Evolutionary conservation across 30 jellyfish, hydroid and myxozoan genomes (phyloP).

Genomic region (Aurelia sp.): DNA sequence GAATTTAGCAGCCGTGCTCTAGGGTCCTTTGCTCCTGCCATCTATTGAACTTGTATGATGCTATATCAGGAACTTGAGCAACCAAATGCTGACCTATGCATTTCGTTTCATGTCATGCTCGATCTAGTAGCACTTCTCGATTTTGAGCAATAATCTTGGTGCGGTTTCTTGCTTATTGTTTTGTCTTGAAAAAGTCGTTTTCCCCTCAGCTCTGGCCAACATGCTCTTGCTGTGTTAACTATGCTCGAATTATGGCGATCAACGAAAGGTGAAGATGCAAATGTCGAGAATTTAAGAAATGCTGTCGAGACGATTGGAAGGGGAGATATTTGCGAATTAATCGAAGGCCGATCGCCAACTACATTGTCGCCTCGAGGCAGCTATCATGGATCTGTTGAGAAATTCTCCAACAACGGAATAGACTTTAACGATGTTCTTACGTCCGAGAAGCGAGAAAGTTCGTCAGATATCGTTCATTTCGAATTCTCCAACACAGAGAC

Average conservation of each 20-base stretch:
- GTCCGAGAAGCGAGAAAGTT: slow-evolving; percentile 1
- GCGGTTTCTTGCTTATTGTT: no score
- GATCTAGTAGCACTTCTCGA: no score
- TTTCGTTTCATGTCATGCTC: no score
- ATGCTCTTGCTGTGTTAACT: slow-evolving; percentile 67
- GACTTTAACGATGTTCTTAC: not conserved
- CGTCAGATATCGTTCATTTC: not conserved
- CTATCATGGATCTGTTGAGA: not conserved
- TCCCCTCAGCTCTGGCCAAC: slow-evolving; percentile 68
- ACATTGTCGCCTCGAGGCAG: slow-evolving; percentile 62
- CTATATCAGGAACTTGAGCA: no score
- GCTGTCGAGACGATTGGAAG: slow-evolving; percentile 79
- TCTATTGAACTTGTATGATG: no score
- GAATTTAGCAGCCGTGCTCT: no score
- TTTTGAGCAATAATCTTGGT: no score
- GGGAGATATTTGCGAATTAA: slow-evolving; percentile 72
- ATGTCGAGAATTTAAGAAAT: slow-evolving; percentile 65
- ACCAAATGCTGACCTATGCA: no score
- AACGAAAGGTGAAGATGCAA: slow-evolving; percentile 67
- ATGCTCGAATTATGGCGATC: slow-evolving; percentile 89
- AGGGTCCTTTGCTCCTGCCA: no score
- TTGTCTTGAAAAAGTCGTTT: not conserved
- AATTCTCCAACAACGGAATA: slow-evolving; percentile 4
- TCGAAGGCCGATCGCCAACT: slow-evolving; percentile 67
- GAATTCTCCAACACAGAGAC: slow-evolving; percentile 20